These are phyloP conservation scores for Drosophila kanekoi DNA, from an alignment of 2,888 invertebrate genomes.

Conservation along the genomic window DNA sequence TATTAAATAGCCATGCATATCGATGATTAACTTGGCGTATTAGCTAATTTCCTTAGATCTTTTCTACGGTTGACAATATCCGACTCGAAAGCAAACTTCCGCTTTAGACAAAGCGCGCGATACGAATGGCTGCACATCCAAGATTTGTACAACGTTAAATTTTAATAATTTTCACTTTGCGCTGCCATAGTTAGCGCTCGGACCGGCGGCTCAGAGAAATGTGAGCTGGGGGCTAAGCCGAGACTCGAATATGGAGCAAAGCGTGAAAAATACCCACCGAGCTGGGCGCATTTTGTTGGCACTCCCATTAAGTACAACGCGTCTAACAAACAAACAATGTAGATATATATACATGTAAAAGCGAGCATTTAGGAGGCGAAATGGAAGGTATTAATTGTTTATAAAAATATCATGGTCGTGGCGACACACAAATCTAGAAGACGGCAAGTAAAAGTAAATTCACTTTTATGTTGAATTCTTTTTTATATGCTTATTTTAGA, in stretches of 20 bases:
- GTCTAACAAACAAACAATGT: slow-evolving; percentile 5
- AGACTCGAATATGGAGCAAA: slow-evolving; percentile 68
- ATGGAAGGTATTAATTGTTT: slow-evolving; percentile 58
- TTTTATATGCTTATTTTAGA: too few relatives aligned
- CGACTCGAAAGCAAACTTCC: slow-evolving; percentile 50
- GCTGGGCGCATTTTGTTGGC: slow-evolving; percentile 21
- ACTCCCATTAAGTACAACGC: slow-evolving; percentile 28
- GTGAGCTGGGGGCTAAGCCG: slow-evolving; percentile 41
- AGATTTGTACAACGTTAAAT: slow-evolving; percentile 60
- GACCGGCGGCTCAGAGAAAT: slow-evolving; percentile 43
- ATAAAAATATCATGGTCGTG: slow-evolving; percentile 39
- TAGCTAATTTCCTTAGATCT: slow-evolving; percentile 35
- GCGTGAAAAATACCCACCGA: slow-evolving; percentile 63
- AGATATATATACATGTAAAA: not conserved
- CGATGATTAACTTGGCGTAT: slow-evolving; percentile 13
- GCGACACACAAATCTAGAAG: slow-evolving; percentile 31
- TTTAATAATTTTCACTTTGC: slow-evolving; percentile 76
- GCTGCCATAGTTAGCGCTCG: slow-evolving; percentile 15
- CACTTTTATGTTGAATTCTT: slow-evolving; percentile 49
- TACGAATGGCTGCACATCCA: slow-evolving; percentile 69
- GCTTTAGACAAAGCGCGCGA: slow-evolving; percentile 61
- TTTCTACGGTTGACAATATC: slow-evolving; percentile 25
- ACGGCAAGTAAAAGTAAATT: slow-evolving; percentile 46
- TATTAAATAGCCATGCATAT: slow-evolving; percentile 62
- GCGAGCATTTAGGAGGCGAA: slow-evolving; percentile 7